Base-by-base conservation (phyloP, 2,797 vertebrate genomes). In the Paguma larvata region DNA sequence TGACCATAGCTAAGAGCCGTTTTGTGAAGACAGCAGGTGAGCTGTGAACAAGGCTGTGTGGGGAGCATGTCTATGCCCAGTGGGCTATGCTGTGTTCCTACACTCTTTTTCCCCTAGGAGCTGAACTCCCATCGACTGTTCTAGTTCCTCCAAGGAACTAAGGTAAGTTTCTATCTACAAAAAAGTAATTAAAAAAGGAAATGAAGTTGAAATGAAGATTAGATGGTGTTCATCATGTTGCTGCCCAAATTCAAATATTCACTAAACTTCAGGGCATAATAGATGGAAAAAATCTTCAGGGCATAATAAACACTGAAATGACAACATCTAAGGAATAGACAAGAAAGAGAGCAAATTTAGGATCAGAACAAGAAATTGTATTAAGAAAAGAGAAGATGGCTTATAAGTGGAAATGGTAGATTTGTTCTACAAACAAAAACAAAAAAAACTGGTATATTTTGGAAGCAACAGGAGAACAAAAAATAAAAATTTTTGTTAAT, bases 161-260 rank as follows among this genome's bases (percentile, higher is more conserved):
- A 96, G 63, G 63, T 53, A 94, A 93, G 3, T n/a, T 86, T 97
- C 73, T 48, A 75, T 80, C 77, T 8, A 16, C 78, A 90, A 85
- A 96, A 89, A 96, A 59, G n/a, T 78, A 75, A 96, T 91, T 96
- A 5, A 67, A 92, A 96, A 14, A 94, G 56, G 79, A 98, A 97
- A 97, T 89, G 34, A 97, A 96, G 30, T 91, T 72, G 93, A 91
- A 85, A 97, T 79, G 46, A 10, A 94, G 34, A 79, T 86, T 88
- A 95, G 3, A 91, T 18, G 8, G 46, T 13, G 23, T 85, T 67
- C 1, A 10, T 84, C 67, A 87, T 65, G 46, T 67, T 75, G 59
- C 80, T 82, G 90, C 80, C 93, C 67, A 85, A 67, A 89, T 95
- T 56, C 67, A 98, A 93, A 51, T 84, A n/a, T 48, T 68, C 34